Conservation (phyloP, 2,113 vertebrate species). For the Podarcis muralis region DNA sequence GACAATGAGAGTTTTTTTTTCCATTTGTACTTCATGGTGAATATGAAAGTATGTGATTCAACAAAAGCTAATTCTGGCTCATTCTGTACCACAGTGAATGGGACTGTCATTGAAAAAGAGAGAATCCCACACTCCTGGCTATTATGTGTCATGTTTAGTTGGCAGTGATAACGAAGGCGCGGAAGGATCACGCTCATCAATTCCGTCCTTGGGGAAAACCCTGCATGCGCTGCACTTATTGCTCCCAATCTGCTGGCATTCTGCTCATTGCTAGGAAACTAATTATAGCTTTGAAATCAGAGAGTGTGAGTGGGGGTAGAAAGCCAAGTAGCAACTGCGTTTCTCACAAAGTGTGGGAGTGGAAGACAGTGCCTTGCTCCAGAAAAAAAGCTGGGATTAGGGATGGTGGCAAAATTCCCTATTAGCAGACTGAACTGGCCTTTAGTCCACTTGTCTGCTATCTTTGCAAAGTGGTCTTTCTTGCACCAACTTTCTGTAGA, state of each 20-base stretch:
- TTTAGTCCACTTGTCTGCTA: no score
- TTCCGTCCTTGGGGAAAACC: neutral
- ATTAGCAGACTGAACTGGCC: no score
- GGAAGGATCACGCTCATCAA: neutral
- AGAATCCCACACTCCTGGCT: neutral
- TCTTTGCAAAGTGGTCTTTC: no score
- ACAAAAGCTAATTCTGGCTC: neutral
- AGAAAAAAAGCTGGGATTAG: neutral
- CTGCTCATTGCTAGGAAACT: neutral
- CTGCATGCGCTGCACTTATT: neutral
- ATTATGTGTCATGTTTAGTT: neutral
- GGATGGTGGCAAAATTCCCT: no score
- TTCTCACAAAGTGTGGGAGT: neutral
- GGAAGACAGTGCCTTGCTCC: neutral
- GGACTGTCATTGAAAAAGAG: neutral
- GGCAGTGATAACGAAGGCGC: neutral
- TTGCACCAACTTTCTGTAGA: no score
- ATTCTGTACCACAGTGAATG: neutral
- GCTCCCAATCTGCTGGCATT: neutral
- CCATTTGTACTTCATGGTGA: conserved; percentile 3
- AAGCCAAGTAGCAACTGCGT: neutral
- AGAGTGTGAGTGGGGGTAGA: neutral
- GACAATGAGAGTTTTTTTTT: neutral
- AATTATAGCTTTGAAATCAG: conserved; percentile 14
- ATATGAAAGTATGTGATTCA: neutral